These are phyloP conservation scores for Nephrotoma appendiculata DNA, from an alignment of 2,888 invertebrate genomes.

Conservation along the genomic window DNA sequence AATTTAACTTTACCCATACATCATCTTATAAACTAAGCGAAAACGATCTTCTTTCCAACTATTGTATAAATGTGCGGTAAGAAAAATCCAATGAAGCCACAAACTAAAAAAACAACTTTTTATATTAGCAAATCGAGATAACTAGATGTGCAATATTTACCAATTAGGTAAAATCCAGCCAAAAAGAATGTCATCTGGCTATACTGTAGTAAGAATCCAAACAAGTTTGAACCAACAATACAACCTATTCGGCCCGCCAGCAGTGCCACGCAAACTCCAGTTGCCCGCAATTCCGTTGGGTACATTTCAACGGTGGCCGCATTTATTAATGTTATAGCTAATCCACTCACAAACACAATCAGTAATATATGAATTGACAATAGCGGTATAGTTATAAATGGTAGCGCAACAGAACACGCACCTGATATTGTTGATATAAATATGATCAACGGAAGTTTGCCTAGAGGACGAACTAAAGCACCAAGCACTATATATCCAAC, in stretches of 20 bases:
- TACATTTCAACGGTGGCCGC: conserved; percentile 26
- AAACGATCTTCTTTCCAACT: neutral
- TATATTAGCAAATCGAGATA: neutral
- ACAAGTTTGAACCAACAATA: conserved; percentile 33
- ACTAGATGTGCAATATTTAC: neutral
- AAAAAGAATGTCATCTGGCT: conserved; percentile 30
- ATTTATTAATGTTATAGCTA: conserved; percentile 23
- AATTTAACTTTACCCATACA: too few species aligned
- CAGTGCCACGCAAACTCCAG: conserved; percentile 37
- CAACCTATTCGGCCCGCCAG: conserved; percentile 37
- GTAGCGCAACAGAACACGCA: conserved; percentile 13
- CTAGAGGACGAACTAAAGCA: conserved; percentile 20
- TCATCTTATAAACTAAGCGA: neutral
- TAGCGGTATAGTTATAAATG: conserved; percentile 18
- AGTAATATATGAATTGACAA: conserved; percentile 21
- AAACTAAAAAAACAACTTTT: neutral
- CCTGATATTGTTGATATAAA: neutral
- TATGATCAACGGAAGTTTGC: conserved; percentile 20
- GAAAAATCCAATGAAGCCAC: conserved; percentile 6
- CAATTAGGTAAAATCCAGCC: neutral
- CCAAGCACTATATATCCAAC: conserved; percentile 23
- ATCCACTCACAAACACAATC: conserved; percentile 19
- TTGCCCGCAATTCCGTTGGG: conserved; percentile 31
- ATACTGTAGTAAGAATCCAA: conserved; percentile 32
- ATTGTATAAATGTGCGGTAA: conserved; percentile 6